phyloP scores from a whole-genome alignment of 2,888 invertebrate species.

The Pantelozetes paolii region DNA sequence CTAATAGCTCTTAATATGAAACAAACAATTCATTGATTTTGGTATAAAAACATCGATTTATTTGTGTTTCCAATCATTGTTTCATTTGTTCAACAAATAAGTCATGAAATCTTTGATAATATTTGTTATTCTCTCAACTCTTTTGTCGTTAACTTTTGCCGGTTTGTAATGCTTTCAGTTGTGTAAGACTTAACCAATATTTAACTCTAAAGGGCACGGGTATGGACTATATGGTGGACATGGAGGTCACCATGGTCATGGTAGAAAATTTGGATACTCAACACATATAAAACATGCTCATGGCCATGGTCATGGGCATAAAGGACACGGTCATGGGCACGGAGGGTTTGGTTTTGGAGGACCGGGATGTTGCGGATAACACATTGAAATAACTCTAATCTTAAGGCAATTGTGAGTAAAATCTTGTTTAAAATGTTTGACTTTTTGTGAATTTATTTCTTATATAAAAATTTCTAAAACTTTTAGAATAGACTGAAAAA shows the following conservation, averaged over 20 bases:
- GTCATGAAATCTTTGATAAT: background rate
- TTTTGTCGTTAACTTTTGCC: too few species aligned
- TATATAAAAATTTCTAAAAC: too few species aligned
- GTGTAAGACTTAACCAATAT: background rate
- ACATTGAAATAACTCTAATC: background rate
- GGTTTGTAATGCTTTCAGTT: too few species aligned
- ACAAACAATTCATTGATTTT: too few species aligned
- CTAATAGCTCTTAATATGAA: too few species aligned
- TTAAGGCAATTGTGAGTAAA: constrained; percentile 6
- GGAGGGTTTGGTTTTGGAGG: too few species aligned
- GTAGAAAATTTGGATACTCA: background rate
- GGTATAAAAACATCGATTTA: constrained; percentile 7
- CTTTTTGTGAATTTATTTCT: too few species aligned
- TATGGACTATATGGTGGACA: constrained; percentile 15
- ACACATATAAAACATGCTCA: background rate
- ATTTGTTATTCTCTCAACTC: background rate
- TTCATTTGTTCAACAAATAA: background rate
- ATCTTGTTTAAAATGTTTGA: too few species aligned
- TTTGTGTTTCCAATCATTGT: too few species aligned
- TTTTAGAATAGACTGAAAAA: too few species aligned
- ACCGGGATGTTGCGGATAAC: background rate
- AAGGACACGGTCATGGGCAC: background rate
- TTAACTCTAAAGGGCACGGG: constrained; percentile 17
- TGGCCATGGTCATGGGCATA: background rate
- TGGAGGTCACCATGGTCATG: background rate